These are phyloP conservation scores for Heliconius himera DNA, from an alignment of 1,140 invertebrate species.

Conservation along the genomic window DNA sequence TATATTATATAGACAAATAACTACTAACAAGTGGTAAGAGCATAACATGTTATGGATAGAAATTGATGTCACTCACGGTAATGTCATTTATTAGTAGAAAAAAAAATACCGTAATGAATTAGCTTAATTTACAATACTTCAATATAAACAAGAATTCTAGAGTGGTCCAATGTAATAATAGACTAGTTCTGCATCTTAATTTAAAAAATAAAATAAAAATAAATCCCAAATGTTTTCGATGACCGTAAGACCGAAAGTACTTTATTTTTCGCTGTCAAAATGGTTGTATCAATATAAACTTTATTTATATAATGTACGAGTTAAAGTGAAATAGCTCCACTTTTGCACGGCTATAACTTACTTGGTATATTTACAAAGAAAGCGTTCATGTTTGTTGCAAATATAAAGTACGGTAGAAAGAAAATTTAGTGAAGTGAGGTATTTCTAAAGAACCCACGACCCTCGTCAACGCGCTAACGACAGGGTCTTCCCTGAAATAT, in stretches of 20 bases:
- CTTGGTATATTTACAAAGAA: background rate
- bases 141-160: too few relatives aligned
- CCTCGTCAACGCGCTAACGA: constrained; percentile 26
- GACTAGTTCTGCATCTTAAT: too few relatives aligned
- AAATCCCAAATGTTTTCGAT: too few relatives aligned
- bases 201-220: too few relatives aligned
- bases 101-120: background rate
- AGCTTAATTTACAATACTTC: too few relatives aligned
- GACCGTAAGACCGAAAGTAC: too few relatives aligned
- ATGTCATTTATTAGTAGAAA: background rate
- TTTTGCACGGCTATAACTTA: background rate
- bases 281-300: too few relatives aligned
- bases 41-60: background rate
- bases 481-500: constrained; percentile 23
- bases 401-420: constrained; percentile 26
- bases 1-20: background rate
- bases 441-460: constrained; percentile 30
- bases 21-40: background rate
- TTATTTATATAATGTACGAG: background rate
- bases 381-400: too few relatives aligned
- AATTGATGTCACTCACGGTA: background rate
- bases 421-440: constrained; percentile 26
- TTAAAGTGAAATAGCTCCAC: background rate
- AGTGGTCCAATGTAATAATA: too few relatives aligned
- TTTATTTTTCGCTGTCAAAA: too few relatives aligned